phyloP scores from a whole-genome alignment of 92 coral and sea anemone genomes.

The Hydrozoanthus gracilis region DNA sequence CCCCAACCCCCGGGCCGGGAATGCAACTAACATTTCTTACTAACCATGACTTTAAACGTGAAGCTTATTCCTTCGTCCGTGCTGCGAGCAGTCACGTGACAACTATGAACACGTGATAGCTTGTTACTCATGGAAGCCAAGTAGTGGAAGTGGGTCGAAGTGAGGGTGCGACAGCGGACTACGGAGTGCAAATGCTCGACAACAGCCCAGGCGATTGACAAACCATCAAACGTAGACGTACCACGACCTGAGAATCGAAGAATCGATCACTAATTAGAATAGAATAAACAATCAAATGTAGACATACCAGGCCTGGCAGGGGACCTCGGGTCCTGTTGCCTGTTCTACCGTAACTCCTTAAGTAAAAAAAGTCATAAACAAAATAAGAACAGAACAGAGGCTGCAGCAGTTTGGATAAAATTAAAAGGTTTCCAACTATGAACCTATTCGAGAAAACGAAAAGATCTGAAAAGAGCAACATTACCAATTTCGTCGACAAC shows the following conservation, averaged over 20 bases:
- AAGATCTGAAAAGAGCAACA: background rate
- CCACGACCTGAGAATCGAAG: constrained; percentile 70
- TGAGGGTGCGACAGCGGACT: constrained; percentile 76
- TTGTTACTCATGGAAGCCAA: constrained; percentile 66
- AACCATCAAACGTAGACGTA: constrained; percentile 84
- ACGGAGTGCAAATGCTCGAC: constrained; percentile 75
- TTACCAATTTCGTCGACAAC: constrained; percentile 87
- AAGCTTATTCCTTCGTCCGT: constrained; percentile 71
- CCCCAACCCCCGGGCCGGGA: no score
- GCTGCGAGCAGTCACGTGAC: constrained; percentile 82
- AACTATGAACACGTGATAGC: constrained; percentile 74
- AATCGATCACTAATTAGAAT: background rate
- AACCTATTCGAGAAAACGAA: background rate
- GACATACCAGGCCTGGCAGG: background rate
- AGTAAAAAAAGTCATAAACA: no score
- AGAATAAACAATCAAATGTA: background rate
- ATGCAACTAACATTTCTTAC: background rate
- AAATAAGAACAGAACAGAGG: background rate
- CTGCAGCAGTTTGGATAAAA: no score
- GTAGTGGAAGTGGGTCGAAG: constrained; percentile 82
- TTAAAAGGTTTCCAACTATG: no score
- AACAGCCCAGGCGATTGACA: constrained; percentile 88
- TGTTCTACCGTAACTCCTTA: no score
- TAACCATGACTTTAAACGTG: constrained; percentile 78
- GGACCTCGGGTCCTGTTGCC: no score